Conservation (phyloP, 2,113 vertebrate genomes). For the Neodon shergylaensis region DNA sequence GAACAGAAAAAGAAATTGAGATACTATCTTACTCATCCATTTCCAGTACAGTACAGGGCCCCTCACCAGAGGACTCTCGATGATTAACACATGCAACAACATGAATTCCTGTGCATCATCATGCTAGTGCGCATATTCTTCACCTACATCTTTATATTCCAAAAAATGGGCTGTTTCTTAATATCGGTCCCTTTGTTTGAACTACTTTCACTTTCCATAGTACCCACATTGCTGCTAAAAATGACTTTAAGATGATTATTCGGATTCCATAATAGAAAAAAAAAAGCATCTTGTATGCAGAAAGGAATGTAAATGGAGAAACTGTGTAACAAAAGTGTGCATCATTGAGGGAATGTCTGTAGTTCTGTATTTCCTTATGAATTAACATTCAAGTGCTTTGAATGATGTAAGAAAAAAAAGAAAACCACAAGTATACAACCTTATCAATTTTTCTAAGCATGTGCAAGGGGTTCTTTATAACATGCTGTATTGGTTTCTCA, state of each 20-base stretch:
- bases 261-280: slow-evolving; percentile 9
- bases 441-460: neutral
- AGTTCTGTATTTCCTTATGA: slow-evolving; percentile 36
- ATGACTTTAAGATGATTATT: neutral
- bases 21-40: neutral
- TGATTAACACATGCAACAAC: neutral
- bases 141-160: neutral
- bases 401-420: neutral
- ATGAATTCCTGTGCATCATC: neutral
- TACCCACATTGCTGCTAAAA: neutral
- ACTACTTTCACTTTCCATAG: neutral
- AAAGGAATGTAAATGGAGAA: neutral
- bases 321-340: neutral
- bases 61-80: neutral
- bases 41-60: neutral
- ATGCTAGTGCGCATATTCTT: neutral
- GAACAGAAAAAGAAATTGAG: neutral
- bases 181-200: neutral
- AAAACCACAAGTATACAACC: neutral
- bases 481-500: too few relatives aligned
- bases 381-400: neutral
- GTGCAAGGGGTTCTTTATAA: too few relatives aligned
- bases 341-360: neutral
- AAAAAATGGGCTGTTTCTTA: neutral
- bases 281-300: neutral